Conservation (phyloP, 2,113 vertebrate genomes). For the Corydoras maculifer region DNA sequence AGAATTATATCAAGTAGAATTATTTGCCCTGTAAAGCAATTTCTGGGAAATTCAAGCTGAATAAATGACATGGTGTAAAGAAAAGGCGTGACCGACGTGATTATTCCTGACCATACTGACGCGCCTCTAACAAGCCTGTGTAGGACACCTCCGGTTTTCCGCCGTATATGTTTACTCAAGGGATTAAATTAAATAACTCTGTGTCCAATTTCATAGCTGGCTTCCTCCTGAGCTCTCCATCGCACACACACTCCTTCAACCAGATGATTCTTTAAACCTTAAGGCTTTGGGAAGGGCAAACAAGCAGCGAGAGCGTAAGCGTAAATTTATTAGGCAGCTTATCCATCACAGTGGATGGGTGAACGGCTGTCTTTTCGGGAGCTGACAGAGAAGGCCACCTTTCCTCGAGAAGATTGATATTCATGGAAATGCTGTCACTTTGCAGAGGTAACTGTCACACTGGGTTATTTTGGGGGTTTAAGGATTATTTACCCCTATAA, state of each 20-base stretch:
- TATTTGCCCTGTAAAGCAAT: too few relatives aligned
- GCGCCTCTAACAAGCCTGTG: slow-evolving; percentile 36
- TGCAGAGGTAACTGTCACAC: neutral
- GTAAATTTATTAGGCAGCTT: neutral
- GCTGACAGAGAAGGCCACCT: neutral
- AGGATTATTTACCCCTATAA: too few relatives aligned
- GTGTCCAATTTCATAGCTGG: slow-evolving; percentile 68
- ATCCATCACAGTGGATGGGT: neutral
- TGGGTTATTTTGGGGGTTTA: neutral
- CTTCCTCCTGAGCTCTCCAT: slow-evolving; percentile 48
- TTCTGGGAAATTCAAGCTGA: too few relatives aligned
- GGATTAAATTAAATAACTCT: slow-evolving; percentile 66
- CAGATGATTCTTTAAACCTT: slow-evolving; percentile 7
- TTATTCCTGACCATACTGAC: slow-evolving; percentile 33
- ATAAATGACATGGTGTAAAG: too few relatives aligned
- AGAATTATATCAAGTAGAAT: too few relatives aligned
- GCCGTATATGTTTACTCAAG: slow-evolving; percentile 54
- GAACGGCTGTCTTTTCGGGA: neutral
- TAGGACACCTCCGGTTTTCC: slow-evolving; percentile 47
- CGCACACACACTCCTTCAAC: slow-evolving; percentile 48
- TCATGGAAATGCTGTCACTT: neutral
- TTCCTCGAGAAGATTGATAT: neutral
- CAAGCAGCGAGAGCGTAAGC: neutral
- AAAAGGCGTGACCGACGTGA: too few relatives aligned
- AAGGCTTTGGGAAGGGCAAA: neutral